Evolutionary conservation across 2,113 vertebrate species (phyloP), one percentile per base, ranked within the genome.

Genomic region (Trematomus loennbergii): DNA sequence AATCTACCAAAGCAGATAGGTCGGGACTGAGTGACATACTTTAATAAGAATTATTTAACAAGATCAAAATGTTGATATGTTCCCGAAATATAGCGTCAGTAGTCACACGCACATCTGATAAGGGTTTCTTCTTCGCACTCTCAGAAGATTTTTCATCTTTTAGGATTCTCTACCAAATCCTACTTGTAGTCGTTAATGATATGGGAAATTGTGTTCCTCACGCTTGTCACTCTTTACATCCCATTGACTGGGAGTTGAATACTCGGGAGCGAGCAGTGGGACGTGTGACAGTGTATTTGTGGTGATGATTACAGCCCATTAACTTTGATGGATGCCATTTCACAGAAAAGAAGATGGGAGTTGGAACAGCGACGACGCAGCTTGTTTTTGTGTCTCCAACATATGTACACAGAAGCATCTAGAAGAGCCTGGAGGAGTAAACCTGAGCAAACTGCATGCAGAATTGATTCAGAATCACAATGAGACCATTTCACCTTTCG

Each of bases 291-390:
- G 88, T 77, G 84, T 88, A 87, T 92, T 92, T 91, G 90, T 78
- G 88, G 83, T 82, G 88, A 90, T 92, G 90, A 92, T 93, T 89
- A 88, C 88, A 84, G 92, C 80, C 89, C 90, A 91, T 93, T 93
- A 93, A 94, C 90, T 93, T 93, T 93, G 92, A 93, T 89, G 88
- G 90, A 91, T 92, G 87, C 89, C 69, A 50, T 89, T 91, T 87
- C 72, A 72, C 68, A 81, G 84, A 75, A 70, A 91, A 84, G 84
- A 86, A 43, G 65, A 83, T 69, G 79, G 81, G 87, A 82, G 79
- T 55, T 65, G 79, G 61, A 86, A 78, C 55, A 48, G 75, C 48
- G 6, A 75, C 22, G 22, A 66, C 20, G 46, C 69, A 17, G 65
- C 85, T 77, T 88, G 88, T 91, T 90, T 43, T 87, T 87, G 73